phyloP scores from a whole-genome alignment of 1,140 invertebrate genomes.

The Agrypnia vestita region DNA sequence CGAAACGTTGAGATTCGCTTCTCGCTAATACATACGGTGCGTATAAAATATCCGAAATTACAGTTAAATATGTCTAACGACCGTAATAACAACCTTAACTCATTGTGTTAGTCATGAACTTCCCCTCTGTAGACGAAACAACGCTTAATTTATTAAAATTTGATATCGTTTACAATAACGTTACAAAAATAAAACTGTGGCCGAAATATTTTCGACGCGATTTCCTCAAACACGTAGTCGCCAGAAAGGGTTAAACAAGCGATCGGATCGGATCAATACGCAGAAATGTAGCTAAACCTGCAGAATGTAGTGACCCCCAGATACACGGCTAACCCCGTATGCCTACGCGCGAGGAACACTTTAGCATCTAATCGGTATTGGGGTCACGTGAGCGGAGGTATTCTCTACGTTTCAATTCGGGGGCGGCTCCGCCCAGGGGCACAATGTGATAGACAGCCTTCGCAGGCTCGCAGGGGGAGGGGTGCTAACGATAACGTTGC shows the following conservation, averaged over 20 bases:
- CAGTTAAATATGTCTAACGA: no score
- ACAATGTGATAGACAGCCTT: conserved; percentile 51
- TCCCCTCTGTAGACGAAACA: no score
- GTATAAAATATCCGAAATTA: no score
- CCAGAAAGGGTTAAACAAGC: neutral
- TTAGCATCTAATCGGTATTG: conserved; percentile 50
- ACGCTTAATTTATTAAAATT: no score
- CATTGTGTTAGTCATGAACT: no score
- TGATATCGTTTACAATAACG: no score
- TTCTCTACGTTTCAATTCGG: conserved; percentile 56
- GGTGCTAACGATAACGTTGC: conserved; percentile 20
- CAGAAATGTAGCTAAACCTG: neutral
- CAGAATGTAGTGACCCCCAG: conserved; percentile 8
- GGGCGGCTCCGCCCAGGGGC: conserved; percentile 43
- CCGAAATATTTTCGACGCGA: no score
- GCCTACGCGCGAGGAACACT: conserved; percentile 41
- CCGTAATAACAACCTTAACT: no score
- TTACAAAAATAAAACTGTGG: no score
- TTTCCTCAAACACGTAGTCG: no score
- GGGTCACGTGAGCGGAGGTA: conserved; percentile 49
- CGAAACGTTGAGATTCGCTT: no score
- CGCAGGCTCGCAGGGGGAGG: conserved; percentile 10
- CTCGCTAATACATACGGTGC: no score
- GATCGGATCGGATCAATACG: conserved; percentile 29
- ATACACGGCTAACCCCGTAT: neutral